phyloP scores from a whole-genome alignment of 2,113 vertebrate species.

The Dipodomys spectabilis region DNA sequence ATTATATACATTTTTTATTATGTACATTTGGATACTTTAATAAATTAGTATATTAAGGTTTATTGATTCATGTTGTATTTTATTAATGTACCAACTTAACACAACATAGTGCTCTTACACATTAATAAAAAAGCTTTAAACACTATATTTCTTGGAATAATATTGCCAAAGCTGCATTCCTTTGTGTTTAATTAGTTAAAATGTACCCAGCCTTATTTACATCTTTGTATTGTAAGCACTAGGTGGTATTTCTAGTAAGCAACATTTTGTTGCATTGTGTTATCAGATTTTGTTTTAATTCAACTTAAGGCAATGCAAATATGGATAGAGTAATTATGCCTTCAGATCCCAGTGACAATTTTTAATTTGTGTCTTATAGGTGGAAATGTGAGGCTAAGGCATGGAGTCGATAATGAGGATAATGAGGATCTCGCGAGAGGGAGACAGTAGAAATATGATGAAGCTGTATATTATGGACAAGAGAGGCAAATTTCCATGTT shows the following conservation, averaged over 20 bases:
- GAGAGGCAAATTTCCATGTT: not conserved
- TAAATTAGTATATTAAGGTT: slow-evolving; percentile 44
- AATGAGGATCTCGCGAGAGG: too few species aligned
- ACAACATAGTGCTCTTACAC: slow-evolving; percentile 3
- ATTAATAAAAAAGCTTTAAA: slow-evolving; percentile 46
- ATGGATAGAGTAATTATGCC: not conserved
- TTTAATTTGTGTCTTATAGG: not conserved
- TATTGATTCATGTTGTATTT: slow-evolving; percentile 34
- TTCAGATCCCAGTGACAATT: not conserved
- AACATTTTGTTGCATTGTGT: not conserved
- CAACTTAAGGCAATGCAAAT: not conserved
- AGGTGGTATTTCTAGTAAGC: not conserved
- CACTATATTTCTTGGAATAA: not conserved
- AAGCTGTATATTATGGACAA: not conserved
- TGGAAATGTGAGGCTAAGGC: not conserved
- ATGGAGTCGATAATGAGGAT: too few species aligned
- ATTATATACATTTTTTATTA: not conserved
- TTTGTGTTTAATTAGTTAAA: slow-evolving; percentile 40
- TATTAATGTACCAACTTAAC: slow-evolving; percentile 4
- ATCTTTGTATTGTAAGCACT: not conserved
- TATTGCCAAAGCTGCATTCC: slow-evolving; percentile 17
- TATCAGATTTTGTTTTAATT: slow-evolving; percentile 50
- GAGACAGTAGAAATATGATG: not conserved
- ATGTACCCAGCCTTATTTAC: not conserved
- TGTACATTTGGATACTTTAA: not conserved